Conservation (phyloP, 2,888 invertebrate species). For the Smittia sp. region DNA sequence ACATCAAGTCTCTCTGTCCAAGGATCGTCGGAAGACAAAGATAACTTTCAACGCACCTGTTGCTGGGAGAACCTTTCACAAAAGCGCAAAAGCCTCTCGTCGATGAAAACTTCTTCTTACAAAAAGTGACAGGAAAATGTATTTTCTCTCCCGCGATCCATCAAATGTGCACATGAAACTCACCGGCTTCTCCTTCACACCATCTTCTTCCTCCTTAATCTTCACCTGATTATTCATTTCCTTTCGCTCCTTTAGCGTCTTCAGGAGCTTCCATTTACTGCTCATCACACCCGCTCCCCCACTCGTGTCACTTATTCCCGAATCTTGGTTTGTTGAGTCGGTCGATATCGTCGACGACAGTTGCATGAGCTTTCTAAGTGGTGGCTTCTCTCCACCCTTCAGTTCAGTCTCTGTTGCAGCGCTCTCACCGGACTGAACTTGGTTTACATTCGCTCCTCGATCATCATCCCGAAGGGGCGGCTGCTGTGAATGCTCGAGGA, state of each 20-base stretch:
- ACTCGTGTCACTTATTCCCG: conserved; percentile 49
- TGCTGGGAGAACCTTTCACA: conserved; percentile 2
- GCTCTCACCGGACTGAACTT: conserved; percentile 42
- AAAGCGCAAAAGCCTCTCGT: neutral
- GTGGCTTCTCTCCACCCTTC: neutral
- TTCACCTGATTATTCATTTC: conserved; percentile 73
- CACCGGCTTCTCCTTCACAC: conserved; percentile 63
- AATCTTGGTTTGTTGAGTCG: conserved; percentile 49
- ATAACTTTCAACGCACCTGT: neutral
- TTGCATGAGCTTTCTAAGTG: conserved; percentile 20
- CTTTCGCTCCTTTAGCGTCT: conserved; percentile 84
- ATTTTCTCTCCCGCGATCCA: neutral
- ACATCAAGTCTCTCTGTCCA: neutral
- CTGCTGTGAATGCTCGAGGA: conserved; percentile 48
- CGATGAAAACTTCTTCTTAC: neutral
- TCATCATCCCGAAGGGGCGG: conserved; percentile 45
- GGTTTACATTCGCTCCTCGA: conserved; percentile 29
- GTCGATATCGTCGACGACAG: conserved; percentile 35
- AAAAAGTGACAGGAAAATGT: neutral
- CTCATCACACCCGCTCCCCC: conserved; percentile 62
- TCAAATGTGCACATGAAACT: conserved; percentile 47
- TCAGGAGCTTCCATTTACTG: conserved; percentile 88
- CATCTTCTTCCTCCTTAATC: conserved; percentile 61
- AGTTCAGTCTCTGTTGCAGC: conserved; percentile 47
- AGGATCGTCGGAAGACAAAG: neutral